Base-by-base conservation (phyloP, 1,140 invertebrate genomes). In the Drosophila punjabiensis region DNA sequence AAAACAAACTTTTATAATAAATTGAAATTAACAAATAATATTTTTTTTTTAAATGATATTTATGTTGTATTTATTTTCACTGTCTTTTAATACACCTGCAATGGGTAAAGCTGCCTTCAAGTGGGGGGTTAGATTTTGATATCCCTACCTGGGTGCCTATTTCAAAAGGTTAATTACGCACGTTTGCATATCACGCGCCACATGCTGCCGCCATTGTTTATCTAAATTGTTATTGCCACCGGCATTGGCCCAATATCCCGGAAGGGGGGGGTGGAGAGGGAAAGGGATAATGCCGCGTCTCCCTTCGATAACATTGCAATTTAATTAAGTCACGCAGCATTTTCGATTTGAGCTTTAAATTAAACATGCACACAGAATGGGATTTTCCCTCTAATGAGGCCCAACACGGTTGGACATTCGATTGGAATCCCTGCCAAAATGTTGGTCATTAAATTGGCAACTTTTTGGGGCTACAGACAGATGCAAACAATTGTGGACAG, bases 241-340 rank as follows among this genome's bases (percentile, higher is more conserved):
- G 76, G 58, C 76, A 52, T 55, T 41, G 41, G 41, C 50, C n/a
- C n/a, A 58, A 58, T 39, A 24, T 16, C 20, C 24, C 24, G 24
- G 24, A 8, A 9, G 24, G 33, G 8, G 18, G 20, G 41, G 5
- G 16, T 3, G 3, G n/a, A 5, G 10, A 37, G n/a, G 18, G 0
- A 16, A 61, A 47, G 43, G 50, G 58, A 50, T 45, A 59, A 41
- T 35, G 14, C 14, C 33, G 41, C 20, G 1, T 45, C 24, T 39
- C 76, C 39, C 32, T 13, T 55, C 76, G 47, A 68, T 79, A 50
- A 41, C 85, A 89, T 79, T 89, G 86, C 85, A 85, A 88, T 89
- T 85, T 88, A 88, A 88, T 88, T 88, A 85, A 88, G 85, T 88
- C 85, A 88, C 85, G 85, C 85, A 88, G 71, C 78, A 89, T 88